phyloP scores from a whole-genome alignment of 2,113 vertebrate genomes.

The Carlito syrichta region DNA sequence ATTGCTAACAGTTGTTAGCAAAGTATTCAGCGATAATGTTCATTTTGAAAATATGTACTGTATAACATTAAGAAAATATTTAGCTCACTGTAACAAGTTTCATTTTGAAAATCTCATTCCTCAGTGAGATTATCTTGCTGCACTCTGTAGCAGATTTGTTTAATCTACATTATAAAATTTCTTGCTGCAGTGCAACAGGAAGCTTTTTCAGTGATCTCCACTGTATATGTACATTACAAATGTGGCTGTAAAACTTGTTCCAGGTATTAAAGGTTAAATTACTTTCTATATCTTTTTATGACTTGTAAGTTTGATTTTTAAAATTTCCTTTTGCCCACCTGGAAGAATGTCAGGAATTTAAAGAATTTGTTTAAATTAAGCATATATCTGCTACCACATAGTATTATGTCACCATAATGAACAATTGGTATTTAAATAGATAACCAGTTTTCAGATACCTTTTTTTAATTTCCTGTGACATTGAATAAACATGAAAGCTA shows the following conservation, averaged over 20 bases:
- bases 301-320: constrained; percentile 52
- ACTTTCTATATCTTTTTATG: constrained; percentile 60
- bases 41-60: constrained; percentile 81
- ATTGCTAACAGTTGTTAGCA: constrained; percentile 81
- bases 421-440: constrained; percentile 51
- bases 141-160: constrained; percentile 67
- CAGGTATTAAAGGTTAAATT: constrained; percentile 58
- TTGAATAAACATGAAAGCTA: constrained; percentile 67
- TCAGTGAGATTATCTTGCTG: constrained; percentile 74
- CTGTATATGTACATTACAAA: constrained; percentile 69
- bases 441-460: constrained; percentile 65
- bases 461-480: constrained; percentile 72
- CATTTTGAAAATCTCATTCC: constrained; percentile 78
- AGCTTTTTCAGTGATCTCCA: constrained; percentile 73
- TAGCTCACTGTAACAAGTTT: constrained; percentile 78
- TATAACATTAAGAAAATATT: constrained; percentile 81
- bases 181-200: constrained; percentile 79
- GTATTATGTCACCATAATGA: constrained; percentile 52
- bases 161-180: constrained; percentile 55
- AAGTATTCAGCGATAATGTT: constrained; percentile 78
- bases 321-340: constrained; percentile 44
- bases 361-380: constrained; percentile 48
- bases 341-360: constrained; percentile 58
- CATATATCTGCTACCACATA: constrained; percentile 15
- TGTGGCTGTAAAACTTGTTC: constrained; percentile 52